Base-by-base conservation (phyloP, 2,888 invertebrate genomes). In the Drosophila kuntzei region DNA sequence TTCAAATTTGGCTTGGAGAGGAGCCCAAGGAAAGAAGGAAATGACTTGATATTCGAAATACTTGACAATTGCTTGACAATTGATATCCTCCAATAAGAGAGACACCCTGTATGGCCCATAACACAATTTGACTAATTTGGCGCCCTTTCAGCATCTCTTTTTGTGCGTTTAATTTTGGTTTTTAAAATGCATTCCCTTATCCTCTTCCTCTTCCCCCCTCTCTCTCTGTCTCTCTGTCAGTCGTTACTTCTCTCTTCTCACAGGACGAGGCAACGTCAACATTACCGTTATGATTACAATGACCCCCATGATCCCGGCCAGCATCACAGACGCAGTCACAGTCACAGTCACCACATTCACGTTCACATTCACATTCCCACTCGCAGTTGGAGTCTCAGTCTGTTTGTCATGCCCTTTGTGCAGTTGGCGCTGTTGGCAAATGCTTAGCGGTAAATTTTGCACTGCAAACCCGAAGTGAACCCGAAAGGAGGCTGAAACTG, bases 281-380 rank as follows among this genome's bases (percentile, higher is more conserved):
- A 79, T 75, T 75, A 79, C 79, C 82, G 73, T 85, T 85, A 88
- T 81, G 87, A 88, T 83, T 79, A 80, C 87, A 88, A 88, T 84
- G 90, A 88, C 87, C 89, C 90, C 81, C 77, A 89, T 90, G 90
- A 87, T 78, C 79, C 79, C 72, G 68, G 66, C 76, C 79, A 87
- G 70, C 81, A 80, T 67, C 39, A 34, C 34, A 59, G 34, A 12
- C 32, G 4, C 32, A 32, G 32, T 4, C 6, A 47, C 27, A 47
- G 47, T 27, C 37, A 11, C 50, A 37, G 25, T 25, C 22, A 8
- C 14, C 22, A 8, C 14, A 14, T 22, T 39, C 71, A 50, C 54
- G 41, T 7, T 39, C 25, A 6, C n/a, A 29, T 20, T 44, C 43
- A 5, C 11, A 29, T 14, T 32, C 76, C 25, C 44, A 63, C 27